Percentiles rank a stretch among this genome's conserved stretches.
Conservation (phyloP, 2,113 vertebrate genomes). For the Phyllostomus discolor region DNA sequence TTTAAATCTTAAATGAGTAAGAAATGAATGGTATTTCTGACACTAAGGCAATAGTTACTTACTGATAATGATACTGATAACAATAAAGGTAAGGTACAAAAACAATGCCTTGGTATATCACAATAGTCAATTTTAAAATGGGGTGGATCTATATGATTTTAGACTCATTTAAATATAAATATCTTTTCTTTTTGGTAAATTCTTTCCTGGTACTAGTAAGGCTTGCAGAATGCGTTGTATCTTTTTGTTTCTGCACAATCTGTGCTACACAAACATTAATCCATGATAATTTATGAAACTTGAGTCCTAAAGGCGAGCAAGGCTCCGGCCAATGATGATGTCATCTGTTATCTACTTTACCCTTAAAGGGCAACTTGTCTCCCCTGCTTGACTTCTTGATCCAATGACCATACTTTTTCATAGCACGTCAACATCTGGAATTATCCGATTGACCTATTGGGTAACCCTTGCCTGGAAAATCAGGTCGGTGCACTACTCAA, state of each 20-base stretch:
- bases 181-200: background rate
- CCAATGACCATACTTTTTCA: constrained; percentile 28
- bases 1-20: background rate
- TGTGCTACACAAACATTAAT: constrained; percentile 38
- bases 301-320: background rate
- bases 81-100: background rate
- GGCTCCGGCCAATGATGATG: constrained; percentile 10
- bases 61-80: background rate
- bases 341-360: constrained; percentile 41
- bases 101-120: background rate
- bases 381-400: background rate
- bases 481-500: constrained; percentile 23
- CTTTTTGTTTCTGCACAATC: background rate
- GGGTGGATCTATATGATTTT: background rate
- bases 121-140: background rate
- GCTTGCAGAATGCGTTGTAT: background rate
- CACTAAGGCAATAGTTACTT: background rate
- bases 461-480: constrained; percentile 55
- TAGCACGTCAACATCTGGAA: constrained; percentile 42
- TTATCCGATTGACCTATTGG: constrained; percentile 47
- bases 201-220: background rate
- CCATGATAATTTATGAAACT: constrained; percentile 56
- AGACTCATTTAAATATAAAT: background rate
- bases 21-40: background rate
- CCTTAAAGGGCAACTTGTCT: constrained; percentile 16